Conservation (phyloP, 2,113 vertebrate genomes). For the Petrocephalus microphthalmus region DNA sequence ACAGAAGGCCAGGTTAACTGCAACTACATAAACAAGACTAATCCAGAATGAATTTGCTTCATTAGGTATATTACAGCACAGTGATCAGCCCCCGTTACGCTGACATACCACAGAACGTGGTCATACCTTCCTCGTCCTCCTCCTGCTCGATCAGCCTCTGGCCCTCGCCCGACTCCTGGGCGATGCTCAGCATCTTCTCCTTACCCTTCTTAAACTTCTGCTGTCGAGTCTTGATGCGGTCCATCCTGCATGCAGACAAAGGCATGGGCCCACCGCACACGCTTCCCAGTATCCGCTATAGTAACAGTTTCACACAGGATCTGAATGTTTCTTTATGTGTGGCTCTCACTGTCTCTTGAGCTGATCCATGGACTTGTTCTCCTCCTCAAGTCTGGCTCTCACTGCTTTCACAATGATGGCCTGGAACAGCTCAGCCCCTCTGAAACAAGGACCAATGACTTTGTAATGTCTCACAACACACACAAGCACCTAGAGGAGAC, state of each 20-base stretch:
- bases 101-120: not conserved
- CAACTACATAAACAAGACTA: not conserved
- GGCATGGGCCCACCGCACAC: constrained; percentile 27
- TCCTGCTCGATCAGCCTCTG: constrained; percentile 65
- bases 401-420: constrained; percentile 97
- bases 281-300: too few species aligned
- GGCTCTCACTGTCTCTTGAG: constrained; percentile 92
- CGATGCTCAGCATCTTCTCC: constrained; percentile 86
- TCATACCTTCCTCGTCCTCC: constrained; percentile 78
- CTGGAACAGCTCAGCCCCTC: constrained; percentile 95
- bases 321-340: not conserved
- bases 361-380: constrained; percentile 96
- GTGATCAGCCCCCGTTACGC: not conserved
- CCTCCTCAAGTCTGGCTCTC: constrained; percentile 89
- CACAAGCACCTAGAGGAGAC: too few species aligned
- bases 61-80: not conserved
- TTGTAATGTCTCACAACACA: not conserved
- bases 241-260: constrained; percentile 78
- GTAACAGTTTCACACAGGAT: not conserved
- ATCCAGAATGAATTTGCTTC: not conserved
- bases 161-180: constrained; percentile 80
- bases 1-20: not conserved
- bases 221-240: constrained; percentile 93
- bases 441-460: constrained; percentile 46
- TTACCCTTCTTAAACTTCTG: constrained; percentile 97